Base-by-base conservation (phyloP, 2,888 invertebrate genomes). In the Lepidocyrtoides sp. region DNA sequence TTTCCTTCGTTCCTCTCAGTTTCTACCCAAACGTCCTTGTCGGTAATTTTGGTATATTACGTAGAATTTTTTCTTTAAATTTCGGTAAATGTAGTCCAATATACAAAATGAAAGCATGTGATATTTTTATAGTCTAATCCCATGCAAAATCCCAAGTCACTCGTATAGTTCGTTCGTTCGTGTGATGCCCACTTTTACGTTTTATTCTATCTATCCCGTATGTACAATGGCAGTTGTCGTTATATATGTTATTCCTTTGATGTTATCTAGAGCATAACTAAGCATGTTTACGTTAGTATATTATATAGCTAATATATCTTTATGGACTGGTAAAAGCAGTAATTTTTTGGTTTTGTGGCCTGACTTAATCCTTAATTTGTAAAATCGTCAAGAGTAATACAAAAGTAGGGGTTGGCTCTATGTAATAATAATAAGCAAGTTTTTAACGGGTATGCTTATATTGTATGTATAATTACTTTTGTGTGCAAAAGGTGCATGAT, bases 41-140 rank as follows among this genome's bases (percentile, higher is more conserved):
- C 44, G 72, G 72, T 17, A 72, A 72, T 72, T 72, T 72, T 44
- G 12, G 36, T 72, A 1, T 20, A 36, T 72, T 4, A 72, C 7
- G 72, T 5, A 12, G 63, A 60, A 26, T 60, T 60, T 12, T 26
- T 26, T 63, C 12, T 29, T 36, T 36, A 36, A 63, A 63, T n/a
- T n/a, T 63, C 14, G 63, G 63, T 36, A 36, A 36, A 36, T 36
- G 36, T 36, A n/a, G n/a, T n/a, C n/a, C n/a, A n/a, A n/a, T n/a
- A n/a, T n/a, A 10, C n/a, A 48, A 57, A 57, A 57, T 20, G 20
- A 57, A 57, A 57, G 57, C 57, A 57, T 57, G 57, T 57, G 57
- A 57, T 57, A n/a, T 57, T 57, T 57, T 57, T 57, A 23, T 23
- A 57, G 57, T 0, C 20, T 5, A 20, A 57, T 57, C 57, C 57